A percentile compares a stretch with the other conserved stretches of the same genome.
Evolutionary conservation across 2,888 invertebrate species (phyloP).

Genomic region (Drosophila affinis): DNA sequence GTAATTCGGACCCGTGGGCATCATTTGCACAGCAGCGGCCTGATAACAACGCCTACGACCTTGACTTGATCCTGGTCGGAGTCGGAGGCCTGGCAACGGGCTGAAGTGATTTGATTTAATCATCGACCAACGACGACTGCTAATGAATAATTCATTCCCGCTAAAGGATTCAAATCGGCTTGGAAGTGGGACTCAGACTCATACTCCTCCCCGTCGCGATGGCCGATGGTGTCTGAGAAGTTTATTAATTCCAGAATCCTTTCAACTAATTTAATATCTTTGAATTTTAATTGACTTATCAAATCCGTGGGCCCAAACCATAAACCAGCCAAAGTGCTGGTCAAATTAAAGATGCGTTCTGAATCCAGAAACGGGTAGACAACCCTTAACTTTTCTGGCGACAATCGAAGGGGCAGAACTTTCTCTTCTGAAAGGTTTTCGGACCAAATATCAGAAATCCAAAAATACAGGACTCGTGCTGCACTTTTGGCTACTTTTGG

Average conservation of each 20-base stretch:
- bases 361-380: too few relatives aligned
- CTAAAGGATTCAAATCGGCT: slow-evolving; percentile 38
- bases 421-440: too few relatives aligned
- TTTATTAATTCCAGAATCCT: slow-evolving; percentile 9
- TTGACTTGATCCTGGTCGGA: neutral
- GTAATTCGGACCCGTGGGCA: slow-evolving; percentile 33
- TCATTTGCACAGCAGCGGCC: slow-evolving; percentile 28
- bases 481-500: slow-evolving; percentile 9
- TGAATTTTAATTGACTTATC: slow-evolving; percentile 38
- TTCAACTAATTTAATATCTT: slow-evolving; percentile 8
- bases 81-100: slow-evolving; percentile 10
- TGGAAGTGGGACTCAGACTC: neutral
- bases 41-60: slow-evolving; percentile 21
- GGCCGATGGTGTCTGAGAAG: slow-evolving; percentile 10
- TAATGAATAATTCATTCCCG: slow-evolving; percentile 66
- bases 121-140: slow-evolving; percentile 43
- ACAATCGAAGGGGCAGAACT: neutral
- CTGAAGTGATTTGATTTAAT: slow-evolving; percentile 63
- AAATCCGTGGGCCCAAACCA: slow-evolving; percentile 15
- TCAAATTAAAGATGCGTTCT: neutral
- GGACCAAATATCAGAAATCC: too few relatives aligned
- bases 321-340: neutral
- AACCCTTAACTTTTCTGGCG: too few relatives aligned
- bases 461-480: neutral
- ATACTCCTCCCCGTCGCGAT: neutral